Base-by-base conservation (phyloP, 2,113 vertebrate genomes). In the Ariopsis seemanni region DNA sequence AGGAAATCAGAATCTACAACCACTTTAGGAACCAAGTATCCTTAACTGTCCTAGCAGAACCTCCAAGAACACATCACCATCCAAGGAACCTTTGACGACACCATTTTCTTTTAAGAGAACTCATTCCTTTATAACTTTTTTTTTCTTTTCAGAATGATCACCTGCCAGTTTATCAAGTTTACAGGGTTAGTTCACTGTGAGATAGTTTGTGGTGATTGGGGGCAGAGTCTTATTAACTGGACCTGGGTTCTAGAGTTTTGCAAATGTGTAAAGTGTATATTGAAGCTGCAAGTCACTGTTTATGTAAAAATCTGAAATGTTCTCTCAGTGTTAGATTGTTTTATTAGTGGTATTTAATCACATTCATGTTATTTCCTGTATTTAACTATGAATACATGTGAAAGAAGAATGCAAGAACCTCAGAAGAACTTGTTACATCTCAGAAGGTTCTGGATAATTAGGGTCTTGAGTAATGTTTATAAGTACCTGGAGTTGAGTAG, bases 361-460 rank as follows among this genome's bases (percentile, higher is more conserved):
- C 34, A 52, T 53, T 34, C 22, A 71, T 10, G 9, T 72, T 22
- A 25, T 84, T 74, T 74, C 20, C 69, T 58, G 27, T 74, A 60
- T 74, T 74, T 42, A 74, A 30, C 52, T 85, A 69, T 85, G 53
- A 34, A 84, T 25, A 53, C 30, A 42, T 83, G 60, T 22, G 57
- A 67, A 52, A 48, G 82, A 67, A 53, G 82, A 71, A 57, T 42
- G 42, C 7, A 0, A 57, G 55, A 57, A 57, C 15, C 69, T 48
- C 14, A 9, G 58, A 63, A 34, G 34, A 48, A 20, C 71, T 18
- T 74, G 71, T 74, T 74, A 34, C 67, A 27, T 27, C n/a, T 67
- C 9, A 82, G 65, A 57, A 57, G 27, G 48, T 34, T 58, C 55
- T 58, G 53, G 52, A 60, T n/a, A 57, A 58, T 34, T 58, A 7